These are phyloP conservation scores for Spea multiplicata DNA, from an alignment of 2,113 vertebrate species.

Conservation along the genomic window DNA sequence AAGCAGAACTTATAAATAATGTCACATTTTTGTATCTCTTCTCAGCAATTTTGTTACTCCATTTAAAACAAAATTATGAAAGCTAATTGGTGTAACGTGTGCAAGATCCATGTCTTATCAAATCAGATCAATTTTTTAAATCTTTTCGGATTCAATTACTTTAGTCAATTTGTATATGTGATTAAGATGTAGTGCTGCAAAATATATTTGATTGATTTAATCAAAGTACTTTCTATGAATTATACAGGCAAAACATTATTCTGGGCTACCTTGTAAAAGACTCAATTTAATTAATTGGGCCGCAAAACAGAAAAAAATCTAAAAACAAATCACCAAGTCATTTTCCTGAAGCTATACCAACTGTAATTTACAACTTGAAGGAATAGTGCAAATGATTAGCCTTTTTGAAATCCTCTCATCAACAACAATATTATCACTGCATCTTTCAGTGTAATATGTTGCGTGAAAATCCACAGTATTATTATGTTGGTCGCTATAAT, in stretches of 20 bases:
- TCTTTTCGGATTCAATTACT: background rate
- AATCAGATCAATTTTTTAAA: background rate
- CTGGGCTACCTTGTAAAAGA: constrained; percentile 18
- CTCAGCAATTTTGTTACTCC: background rate
- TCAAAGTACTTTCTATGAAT: background rate
- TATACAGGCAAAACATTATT: constrained; percentile 25
- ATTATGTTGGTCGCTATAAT: constrained; percentile 33
- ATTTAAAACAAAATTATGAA: background rate
- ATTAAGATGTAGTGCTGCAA: constrained; percentile 22
- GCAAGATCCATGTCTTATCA: background rate
- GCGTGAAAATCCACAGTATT: constrained; percentile 20
- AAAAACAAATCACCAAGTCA: constrained; percentile 26
- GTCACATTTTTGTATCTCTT: background rate
- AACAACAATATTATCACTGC: constrained; percentile 30
- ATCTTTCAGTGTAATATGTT: constrained; percentile 17
- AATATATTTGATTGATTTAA: constrained; percentile 25
- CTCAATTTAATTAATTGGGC: constrained; percentile 32
- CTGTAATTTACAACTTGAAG: constrained; percentile 49
- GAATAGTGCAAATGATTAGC: constrained; percentile 42
- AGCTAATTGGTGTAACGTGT: background rate
- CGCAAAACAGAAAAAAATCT: constrained; percentile 23
- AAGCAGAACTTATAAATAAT: background rate
- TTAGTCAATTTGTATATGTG: background rate
- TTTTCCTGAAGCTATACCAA: constrained; percentile 22
- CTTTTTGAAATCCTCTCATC: constrained; percentile 31